Evolutionary conservation across 2,797 vertebrate genomes (phyloP), one percentile per base, ranked within the genome.

Genomic region (Hoplostethus mediterraneus): DNA sequence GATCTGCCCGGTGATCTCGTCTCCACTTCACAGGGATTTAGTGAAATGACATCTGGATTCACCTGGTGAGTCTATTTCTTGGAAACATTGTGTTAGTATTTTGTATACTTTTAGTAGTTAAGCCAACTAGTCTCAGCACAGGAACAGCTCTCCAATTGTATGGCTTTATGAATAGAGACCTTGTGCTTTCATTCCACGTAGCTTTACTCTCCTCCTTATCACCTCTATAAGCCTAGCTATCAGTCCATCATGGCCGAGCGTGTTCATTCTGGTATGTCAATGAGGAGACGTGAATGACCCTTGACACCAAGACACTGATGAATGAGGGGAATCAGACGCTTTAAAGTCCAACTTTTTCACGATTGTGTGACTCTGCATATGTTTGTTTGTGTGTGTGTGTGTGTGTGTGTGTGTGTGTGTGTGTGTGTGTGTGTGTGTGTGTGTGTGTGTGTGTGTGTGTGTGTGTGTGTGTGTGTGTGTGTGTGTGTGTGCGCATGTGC

Each of bases 211-310:
- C 47, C 59, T 67, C 42, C 57, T 58, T 63, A 77, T 83, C 56
- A 28, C 52, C 25, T 48, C 47, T 48, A n/a, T 16, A 33, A 72
- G 53, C 53, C 48, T 3, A 40, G 14, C 53, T 54, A 16, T 64
- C 55, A 66, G 74, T 79, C 82, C 53, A 66, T 67, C 1, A 48
- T 10, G 7, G 81, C 67, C 54, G 0, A 66, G 63, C 57, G 55
- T 47, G 75, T 73, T 71, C 52, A 76, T 47, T 61, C 51, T n/a
- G 55, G 61, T 71, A 49, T 80, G 21, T 85, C 58, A 49, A 6
- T 16, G 57, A 80, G 9, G 73, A 67, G 79, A 70, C 86, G 67
- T 63, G 60, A 75, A 53, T 59, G 77, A 87, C 80, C 84, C 49
- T 16, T 85, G 75, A 76, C 82, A 74, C 59, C 40, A 30, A 68